These are phyloP conservation scores for Epicampocera succincta DNA, from an alignment of 2,888 invertebrate species.

Conservation along the genomic window DNA sequence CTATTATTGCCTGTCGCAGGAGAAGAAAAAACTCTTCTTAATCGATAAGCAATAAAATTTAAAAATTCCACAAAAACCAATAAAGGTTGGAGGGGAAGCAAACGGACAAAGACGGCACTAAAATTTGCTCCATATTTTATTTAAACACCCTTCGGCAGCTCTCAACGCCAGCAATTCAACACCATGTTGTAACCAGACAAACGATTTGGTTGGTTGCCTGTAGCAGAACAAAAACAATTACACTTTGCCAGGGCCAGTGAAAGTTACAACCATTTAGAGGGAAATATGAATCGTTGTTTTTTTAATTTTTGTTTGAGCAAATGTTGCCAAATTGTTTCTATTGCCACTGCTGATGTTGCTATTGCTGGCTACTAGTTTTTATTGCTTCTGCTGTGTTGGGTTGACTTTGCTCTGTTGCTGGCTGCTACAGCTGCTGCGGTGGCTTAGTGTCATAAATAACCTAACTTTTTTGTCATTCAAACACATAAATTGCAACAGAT, in stretches of 20 bases:
- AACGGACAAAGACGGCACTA: constrained; percentile 31
- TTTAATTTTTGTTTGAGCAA: constrained; percentile 46
- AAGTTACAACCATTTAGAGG: constrained; percentile 39
- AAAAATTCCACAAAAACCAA: constrained; percentile 72
- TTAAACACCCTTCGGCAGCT: constrained; percentile 41
- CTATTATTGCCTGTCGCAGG: constrained; percentile 12
- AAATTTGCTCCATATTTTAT: constrained; percentile 62
- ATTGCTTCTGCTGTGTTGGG: constrained; percentile 23
- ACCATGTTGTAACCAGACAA: constrained; percentile 35
- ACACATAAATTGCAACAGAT: constrained; percentile 71
- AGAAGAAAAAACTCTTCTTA: constrained; percentile 27
- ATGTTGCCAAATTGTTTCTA: constrained; percentile 62
- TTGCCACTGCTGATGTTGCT: constrained; percentile 34
- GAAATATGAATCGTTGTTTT: constrained; percentile 1
- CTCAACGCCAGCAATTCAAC: constrained; percentile 28
- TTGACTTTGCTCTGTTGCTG: constrained; percentile 51
- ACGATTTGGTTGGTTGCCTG: neutral
- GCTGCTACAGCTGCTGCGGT: constrained; percentile 61
- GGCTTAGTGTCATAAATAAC: constrained; percentile 78
- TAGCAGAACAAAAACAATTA: constrained; percentile 15
- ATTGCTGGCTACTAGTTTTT: constrained; percentile 7
- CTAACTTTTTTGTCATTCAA: constrained; percentile 79
- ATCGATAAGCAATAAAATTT: constrained; percentile 79
- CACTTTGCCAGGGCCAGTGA: constrained; percentile 50
- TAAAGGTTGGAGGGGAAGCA: constrained; percentile 49